Evolutionary conservation across 2,113 vertebrate genomes (phyloP).

Genomic region (Mormyrus lacerda): DNA sequence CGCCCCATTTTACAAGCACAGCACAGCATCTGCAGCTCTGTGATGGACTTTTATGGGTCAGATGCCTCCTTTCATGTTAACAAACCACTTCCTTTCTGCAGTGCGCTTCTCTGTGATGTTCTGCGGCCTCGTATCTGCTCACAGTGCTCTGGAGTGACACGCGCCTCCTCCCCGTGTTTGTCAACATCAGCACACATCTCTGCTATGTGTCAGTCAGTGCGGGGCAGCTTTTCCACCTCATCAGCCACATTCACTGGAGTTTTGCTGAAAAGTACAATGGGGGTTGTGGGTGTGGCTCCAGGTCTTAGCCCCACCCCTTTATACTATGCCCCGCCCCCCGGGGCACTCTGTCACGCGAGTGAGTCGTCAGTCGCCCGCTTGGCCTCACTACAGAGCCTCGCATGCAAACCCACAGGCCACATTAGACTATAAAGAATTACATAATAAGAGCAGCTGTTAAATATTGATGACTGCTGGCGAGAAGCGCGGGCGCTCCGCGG

Average conservation of each 20-base stretch:
- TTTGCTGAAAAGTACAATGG: slow-evolving; percentile 40
- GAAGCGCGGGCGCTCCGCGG: slow-evolving; percentile 64
- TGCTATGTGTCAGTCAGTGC: neutral
- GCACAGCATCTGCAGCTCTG: neutral
- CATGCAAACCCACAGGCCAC: slow-evolving; percentile 80
- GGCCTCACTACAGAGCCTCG: slow-evolving; percentile 74
- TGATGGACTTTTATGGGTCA: neutral
- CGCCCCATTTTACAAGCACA: neutral
- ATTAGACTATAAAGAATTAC: slow-evolving; percentile 86
- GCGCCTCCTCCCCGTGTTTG: neutral
- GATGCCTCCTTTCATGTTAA: neutral
- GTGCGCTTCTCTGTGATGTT: neutral
- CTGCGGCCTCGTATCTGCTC: neutral
- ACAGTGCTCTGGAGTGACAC: neutral
- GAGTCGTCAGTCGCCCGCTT: slow-evolving; percentile 62
- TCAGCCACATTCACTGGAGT: slow-evolving; percentile 36
- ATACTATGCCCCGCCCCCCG: slow-evolving; percentile 2
- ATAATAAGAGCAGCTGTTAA: slow-evolving; percentile 96
- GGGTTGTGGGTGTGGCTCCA: slow-evolving; percentile 29
- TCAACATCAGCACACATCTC: neutral
- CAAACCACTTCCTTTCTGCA: neutral
- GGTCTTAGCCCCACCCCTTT: slow-evolving; percentile 34
- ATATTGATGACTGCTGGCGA: slow-evolving; percentile 90
- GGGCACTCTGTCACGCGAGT: slow-evolving; percentile 76
- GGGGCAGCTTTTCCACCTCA: slow-evolving; percentile 16